Base-by-base conservation (phyloP, 2,113 vertebrate species). In the Nannospalax galili region DNA sequence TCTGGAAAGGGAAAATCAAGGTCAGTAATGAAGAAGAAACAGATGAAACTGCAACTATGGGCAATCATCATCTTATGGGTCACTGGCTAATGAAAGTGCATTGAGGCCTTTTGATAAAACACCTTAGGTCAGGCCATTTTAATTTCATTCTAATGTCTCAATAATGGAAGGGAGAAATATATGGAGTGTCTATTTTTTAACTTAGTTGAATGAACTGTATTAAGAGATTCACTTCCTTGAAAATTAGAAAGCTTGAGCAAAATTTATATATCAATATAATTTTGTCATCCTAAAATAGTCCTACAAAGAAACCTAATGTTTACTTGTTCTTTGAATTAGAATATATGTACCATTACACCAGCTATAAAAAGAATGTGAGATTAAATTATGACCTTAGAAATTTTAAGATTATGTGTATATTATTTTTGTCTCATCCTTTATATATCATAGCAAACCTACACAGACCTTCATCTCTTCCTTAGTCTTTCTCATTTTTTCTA, bases 1-100 rank as follows among this genome's bases (percentile, higher is more conserved):
- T 89, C 37, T n/a, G 81, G 84, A 96, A 92, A 94, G 92, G 92
- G 95, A 91, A 93, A 91, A 9, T 82, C 95, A 98, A 98, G 96
- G 94, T 97, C 95, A 95, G 85, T 81, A 93, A 92, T 62, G 93
- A 90, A 89, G n/a, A 96, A 93, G 84, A 74, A 90, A 94, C 87
- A 72, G 84, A 74, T 92, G 77, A 93, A 95, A 80, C 52, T 81
- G 92, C 93, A 85, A 22, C 80, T 17, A 64, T 40, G 81, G 93
- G 58, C 87, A 48, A 79, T 96, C 73, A 67, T 95, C n/a, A 95
- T 97, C 64, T 28, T 96, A 95, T n/a, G n/a, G n/a, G n/a, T n/a
- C n/a, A n/a, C n/a, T 97, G 88, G 84, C 72, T 92, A 79, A 90
- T 85, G 93, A 77, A 75, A 82, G 88, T 95, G 62, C 16, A 9